Percentiles rank a stretch among this genome's conserved stretches.
Conservation (phyloP, 2,113 vertebrate species). For the Rhea pennata region DNA sequence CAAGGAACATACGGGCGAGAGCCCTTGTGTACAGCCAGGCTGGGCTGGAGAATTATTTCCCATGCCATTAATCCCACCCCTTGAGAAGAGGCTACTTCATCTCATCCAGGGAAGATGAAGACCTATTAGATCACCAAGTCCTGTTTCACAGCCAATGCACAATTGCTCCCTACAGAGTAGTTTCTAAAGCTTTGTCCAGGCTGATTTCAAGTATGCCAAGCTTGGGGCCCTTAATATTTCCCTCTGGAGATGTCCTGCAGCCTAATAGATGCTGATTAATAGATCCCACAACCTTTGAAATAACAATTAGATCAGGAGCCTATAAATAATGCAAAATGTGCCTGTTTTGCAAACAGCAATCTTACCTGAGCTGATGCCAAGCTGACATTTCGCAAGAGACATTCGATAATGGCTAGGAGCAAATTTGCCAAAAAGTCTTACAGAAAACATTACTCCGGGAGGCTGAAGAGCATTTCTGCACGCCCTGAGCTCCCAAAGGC, state of each 20-base stretch:
- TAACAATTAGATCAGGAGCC: not conserved
- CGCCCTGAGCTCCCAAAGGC: not conserved
- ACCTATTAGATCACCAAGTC: not conserved
- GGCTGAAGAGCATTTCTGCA: not conserved
- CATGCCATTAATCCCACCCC: not conserved
- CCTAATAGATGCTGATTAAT: not conserved
- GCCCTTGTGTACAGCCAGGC: not conserved
- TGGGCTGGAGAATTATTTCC: not conserved
- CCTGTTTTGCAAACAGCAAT: not conserved
- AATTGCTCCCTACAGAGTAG: not conserved
- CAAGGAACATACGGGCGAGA: not conserved
- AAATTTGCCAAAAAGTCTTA: not conserved
- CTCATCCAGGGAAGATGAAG: not conserved
- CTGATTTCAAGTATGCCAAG: not conserved
- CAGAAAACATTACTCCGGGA: not conserved
- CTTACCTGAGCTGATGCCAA: too few species aligned
- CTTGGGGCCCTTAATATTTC: not conserved
- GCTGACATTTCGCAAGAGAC: not conserved
- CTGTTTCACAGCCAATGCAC: accelerated
- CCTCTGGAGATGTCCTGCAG: not conserved
- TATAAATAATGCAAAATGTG: not conserved
- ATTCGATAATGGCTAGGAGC: not conserved
- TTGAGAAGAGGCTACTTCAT: accelerated
- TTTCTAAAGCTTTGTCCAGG: not conserved
- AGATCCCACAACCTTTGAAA: not conserved